Percentiles rank a stretch among this genome's conserved stretches.
Conservation (phyloP, 1,140 invertebrate genomes). For the Aphelenchoides fujianensis region DNA sequence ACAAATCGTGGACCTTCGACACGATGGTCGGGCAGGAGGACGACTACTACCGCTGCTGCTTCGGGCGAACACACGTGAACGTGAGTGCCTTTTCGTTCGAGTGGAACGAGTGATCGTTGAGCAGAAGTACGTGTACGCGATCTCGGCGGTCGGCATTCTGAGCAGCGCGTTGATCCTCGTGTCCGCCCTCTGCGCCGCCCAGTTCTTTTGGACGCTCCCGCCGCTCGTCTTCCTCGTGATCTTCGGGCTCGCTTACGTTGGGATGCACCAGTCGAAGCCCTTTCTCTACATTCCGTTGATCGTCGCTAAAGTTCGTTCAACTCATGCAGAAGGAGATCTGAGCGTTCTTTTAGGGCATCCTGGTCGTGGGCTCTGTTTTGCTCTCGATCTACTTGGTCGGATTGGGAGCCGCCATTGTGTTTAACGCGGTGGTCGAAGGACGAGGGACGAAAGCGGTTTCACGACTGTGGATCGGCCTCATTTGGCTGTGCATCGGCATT, state of each 20-base stretch:
- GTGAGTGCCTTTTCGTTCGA: not conserved
- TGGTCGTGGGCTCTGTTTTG: not conserved
- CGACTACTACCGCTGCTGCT: conserved; percentile 1
- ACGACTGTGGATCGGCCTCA: not conserved
- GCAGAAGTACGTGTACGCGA: conserved; percentile 1
- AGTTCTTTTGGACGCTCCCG: not conserved
- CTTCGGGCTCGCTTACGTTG: not conserved
- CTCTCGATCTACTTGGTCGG: not conserved
- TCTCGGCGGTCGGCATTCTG: not conserved
- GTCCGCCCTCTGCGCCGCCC: not conserved
- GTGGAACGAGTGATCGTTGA: not conserved
- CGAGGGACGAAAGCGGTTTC: not conserved
- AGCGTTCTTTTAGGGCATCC: not conserved
- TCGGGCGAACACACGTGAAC: not conserved
- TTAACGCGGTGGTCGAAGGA: not conserved
- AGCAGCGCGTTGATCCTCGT: not conserved
- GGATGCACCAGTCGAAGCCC: not conserved
- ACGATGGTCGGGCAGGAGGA: not conserved
- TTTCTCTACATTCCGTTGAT: conserved; percentile 1
- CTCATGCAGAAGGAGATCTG: not conserved
- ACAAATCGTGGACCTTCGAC: conserved; percentile 2
- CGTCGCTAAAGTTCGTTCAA: not conserved
- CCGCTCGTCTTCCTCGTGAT: not conserved
- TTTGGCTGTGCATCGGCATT: not conserved
- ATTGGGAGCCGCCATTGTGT: not conserved